Base-by-base conservation (phyloP, 1,140 invertebrate genomes). In the Magallana ariakensis region DNA sequence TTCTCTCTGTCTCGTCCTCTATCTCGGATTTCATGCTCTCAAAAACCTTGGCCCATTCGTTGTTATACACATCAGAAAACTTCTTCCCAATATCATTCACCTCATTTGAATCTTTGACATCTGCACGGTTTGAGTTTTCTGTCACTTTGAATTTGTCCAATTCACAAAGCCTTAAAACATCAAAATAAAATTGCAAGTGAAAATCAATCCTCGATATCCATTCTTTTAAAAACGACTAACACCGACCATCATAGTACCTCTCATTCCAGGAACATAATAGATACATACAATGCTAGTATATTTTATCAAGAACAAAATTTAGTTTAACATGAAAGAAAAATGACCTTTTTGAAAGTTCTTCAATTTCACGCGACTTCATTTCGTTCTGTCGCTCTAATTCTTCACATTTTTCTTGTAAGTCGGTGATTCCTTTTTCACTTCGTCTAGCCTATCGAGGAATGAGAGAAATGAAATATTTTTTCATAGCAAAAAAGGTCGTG, bases 1-100 rank as follows among this genome's bases (percentile, higher is more conserved):
- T 33, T 26, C 66, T 75, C 22, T 13, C 66, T 26, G 19, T 75
- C 33, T 75, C 66, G 22, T 75, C 66, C 22, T 33, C 66, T 33
- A 75, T 11, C 22, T 75, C 66, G 7, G 26, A 75, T 33, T 75
- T 11, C 22, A 75, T 33, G 26, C 22, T 33, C 15, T 75, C 66
- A 75, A 75, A 75, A 11, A 75, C 9, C 8, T 75, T 19, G 19
- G 66, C 33, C 66, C 66, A 75, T 13, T 75, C 66, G 66, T 75
- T 75, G 66, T 75, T 22, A 75, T 75, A 75, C 5, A 75, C 11
- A 19, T 75, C 66, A 2, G 66, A 75, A 75, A 75, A 75, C 33
- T 13, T 75, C 22, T 75, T 26, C 22, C 66, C 66, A 13, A 75
- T 75, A 26, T 75, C 33, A 26, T 19, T 33, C 11, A 26, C 22